A percentile compares a stretch with the other conserved stretches of the same genome.
Evolutionary conservation across 1,140 invertebrate genomes (phyloP).

Genomic region (Drosophila ercepeae): DNA sequence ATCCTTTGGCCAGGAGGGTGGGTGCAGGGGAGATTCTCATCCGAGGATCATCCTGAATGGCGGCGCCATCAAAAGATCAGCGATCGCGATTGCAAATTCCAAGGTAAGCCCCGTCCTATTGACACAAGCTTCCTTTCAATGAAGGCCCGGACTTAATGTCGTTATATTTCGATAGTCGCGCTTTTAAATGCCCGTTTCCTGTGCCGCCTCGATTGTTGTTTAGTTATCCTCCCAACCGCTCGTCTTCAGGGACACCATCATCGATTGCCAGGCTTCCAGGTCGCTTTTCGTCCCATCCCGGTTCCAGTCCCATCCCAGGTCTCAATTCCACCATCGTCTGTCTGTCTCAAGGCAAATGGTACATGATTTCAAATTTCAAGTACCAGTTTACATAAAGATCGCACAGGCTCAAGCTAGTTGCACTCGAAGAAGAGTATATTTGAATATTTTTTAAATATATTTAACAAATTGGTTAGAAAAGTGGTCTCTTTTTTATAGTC

Average conservation of each 20-base stretch:
- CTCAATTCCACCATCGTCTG: conserved; percentile 32
- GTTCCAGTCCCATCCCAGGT: conserved; percentile 15
- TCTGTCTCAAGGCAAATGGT: conserved; percentile 78
- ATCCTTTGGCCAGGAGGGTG: neutral
- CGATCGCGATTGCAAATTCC: conserved; percentile 57
- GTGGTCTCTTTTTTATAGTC: no score
- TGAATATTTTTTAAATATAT: neutral
- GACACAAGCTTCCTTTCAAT: conserved; percentile 79
- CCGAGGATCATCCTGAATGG: conserved; percentile 31
- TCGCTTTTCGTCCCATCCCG: conserved; percentile 24
- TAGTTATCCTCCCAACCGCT: neutral
- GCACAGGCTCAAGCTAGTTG: conserved; percentile 47
- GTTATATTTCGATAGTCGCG: conserved; percentile 79
- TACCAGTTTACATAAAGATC: conserved; percentile 80
- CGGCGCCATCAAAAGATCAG: conserved; percentile 77
- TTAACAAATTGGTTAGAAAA: no score
- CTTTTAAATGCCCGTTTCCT: conserved; percentile 80
- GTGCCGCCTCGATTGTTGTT: conserved; percentile 46
- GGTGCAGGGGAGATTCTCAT: neutral
- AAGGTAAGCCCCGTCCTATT: conserved; percentile 66
- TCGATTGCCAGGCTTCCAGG: conserved; percentile 38
- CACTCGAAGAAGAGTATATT: conserved; percentile 5
- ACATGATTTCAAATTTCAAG: conserved; percentile 83
- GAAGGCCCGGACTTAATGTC: conserved; percentile 53
- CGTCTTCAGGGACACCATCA: conserved; percentile 74